phyloP scores from a whole-genome alignment of 2,888 invertebrate species.

The Stenotaenia linearis region DNA sequence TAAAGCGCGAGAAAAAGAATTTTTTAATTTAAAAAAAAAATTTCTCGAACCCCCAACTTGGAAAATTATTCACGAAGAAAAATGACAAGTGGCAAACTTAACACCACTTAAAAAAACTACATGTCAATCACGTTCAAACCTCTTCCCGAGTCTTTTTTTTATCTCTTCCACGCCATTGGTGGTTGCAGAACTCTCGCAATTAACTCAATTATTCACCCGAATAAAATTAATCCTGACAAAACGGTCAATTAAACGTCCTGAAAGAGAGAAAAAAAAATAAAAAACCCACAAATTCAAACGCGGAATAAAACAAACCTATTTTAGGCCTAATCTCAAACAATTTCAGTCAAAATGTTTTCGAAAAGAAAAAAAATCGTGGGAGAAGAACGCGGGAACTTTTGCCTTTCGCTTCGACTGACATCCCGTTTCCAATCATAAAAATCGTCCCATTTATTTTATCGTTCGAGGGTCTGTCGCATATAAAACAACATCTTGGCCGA shows the following conservation, averaged over 20 bases:
- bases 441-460: slow-evolving; percentile 4
- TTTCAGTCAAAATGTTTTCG: no score
- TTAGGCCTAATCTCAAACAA: neutral
- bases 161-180: neutral
- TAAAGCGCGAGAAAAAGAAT: neutral
- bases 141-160: neutral
- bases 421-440: neutral
- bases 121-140: neutral
- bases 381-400: no score
- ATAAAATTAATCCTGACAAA: neutral
- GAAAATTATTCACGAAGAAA: neutral
- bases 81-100: slow-evolving; percentile 1
- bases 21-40: neutral
- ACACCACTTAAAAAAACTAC: neutral
- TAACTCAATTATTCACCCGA: neutral
- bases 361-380: neutral
- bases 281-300: no score
- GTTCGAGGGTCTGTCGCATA: neutral
- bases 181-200: neutral
- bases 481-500: slow-evolving; percentile 1
- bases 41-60: neutral
- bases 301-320: neutral
- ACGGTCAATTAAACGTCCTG: neutral
- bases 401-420: neutral
- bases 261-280: neutral